Conservation (phyloP, 2,113 vertebrate species). For the Regulus satrapa region DNA sequence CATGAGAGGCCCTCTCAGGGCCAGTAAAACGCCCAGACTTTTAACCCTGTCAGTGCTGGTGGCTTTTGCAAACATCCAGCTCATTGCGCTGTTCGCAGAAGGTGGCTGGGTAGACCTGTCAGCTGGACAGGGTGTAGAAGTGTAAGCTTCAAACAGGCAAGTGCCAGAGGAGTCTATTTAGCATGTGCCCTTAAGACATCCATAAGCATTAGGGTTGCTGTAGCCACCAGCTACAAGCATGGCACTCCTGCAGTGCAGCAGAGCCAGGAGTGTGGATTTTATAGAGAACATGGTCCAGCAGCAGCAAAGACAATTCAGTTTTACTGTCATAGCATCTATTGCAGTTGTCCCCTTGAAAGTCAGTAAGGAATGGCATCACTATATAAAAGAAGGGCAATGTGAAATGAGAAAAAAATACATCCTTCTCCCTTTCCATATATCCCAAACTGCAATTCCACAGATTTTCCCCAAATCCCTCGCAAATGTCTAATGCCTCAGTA, state of each 20-base stretch:
- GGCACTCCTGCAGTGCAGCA: slow-evolving; percentile 1
- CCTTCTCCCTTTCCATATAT: background rate
- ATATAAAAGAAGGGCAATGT: background rate
- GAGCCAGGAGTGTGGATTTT: slow-evolving; percentile 50
- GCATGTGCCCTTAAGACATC: slow-evolving; percentile 56
- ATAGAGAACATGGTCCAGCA: slow-evolving; percentile 69
- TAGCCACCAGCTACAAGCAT: slow-evolving; percentile 37
- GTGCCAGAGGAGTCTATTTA: slow-evolving; percentile 38
- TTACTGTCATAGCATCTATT: background rate
- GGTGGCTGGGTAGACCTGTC: slow-evolving; percentile 66
- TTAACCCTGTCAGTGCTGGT: slow-evolving; percentile 59
- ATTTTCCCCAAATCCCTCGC: slow-evolving; percentile 36
- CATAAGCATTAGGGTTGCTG: slow-evolving; percentile 14
- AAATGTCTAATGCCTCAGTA: slow-evolving; percentile 6
- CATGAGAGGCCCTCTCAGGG: background rate
- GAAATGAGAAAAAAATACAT: background rate
- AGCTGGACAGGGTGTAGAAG: slow-evolving; percentile 56
- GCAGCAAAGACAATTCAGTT: slow-evolving; percentile 63
- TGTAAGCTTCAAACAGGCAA: slow-evolving; percentile 37
- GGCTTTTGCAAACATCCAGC: slow-evolving; percentile 40
- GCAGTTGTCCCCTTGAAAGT: slow-evolving; percentile 5
- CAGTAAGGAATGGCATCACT: background rate
- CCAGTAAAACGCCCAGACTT: background rate
- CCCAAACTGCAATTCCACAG: slow-evolving; percentile 46
- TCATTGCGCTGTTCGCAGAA: background rate